Evolutionary conservation across 2,888 invertebrate genomes (phyloP).

Genomic region (Apamea anceps): DNA sequence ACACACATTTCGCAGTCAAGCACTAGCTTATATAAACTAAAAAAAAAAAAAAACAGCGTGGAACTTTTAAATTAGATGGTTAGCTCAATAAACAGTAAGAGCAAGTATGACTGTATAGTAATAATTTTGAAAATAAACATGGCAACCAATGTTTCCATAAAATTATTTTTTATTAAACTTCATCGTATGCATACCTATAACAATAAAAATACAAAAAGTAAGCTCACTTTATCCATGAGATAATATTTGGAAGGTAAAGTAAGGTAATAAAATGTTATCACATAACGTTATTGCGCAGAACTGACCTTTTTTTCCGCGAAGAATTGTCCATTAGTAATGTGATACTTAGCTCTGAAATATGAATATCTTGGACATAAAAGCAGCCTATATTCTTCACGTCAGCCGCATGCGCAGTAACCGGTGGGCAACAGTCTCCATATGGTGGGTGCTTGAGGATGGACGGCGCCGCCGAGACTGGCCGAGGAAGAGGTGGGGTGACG

Average conservation of each 20-base stretch:
- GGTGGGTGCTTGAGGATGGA: background rate
- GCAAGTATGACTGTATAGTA: background rate
- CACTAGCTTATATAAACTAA: too few relatives aligned
- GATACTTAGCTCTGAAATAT: constrained; percentile 2
- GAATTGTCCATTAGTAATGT: constrained; percentile 16
- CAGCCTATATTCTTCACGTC: background rate
- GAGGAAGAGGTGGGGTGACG: background rate
- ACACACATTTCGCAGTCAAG: too few relatives aligned
- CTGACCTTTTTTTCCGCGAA: background rate
- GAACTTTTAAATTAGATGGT: too few relatives aligned
- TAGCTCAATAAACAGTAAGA: background rate
- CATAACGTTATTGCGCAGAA: constrained; percentile 5
- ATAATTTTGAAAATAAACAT: background rate
- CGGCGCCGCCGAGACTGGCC: too few relatives aligned
- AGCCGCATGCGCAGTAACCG: background rate
- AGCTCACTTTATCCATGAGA: background rate
- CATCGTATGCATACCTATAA: background rate
- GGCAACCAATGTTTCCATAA: background rate
- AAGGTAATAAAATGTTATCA: constrained; percentile 9
- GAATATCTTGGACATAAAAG: background rate
- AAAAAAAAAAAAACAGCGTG: too few relatives aligned
- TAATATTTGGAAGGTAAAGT: constrained; percentile 13
- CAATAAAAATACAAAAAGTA: background rate
- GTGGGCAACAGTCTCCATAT: too few relatives aligned
- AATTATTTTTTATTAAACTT: background rate